Conservation (phyloP, 1,140 invertebrate genomes). For the Muscidifurax raptorellus region DNA sequence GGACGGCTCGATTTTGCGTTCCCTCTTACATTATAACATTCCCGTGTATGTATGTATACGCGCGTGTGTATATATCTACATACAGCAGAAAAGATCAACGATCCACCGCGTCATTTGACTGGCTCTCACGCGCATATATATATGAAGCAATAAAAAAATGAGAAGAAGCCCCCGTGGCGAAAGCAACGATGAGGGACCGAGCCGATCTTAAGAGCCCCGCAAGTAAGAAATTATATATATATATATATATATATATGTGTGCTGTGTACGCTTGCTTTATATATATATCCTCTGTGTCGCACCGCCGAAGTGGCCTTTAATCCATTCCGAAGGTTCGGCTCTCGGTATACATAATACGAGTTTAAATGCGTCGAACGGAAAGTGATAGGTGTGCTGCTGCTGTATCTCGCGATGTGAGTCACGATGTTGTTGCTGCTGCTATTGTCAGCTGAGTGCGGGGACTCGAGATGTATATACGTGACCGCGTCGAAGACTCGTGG, state of each 20-base stretch:
- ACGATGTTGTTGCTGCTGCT: background rate
- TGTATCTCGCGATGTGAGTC: background rate
- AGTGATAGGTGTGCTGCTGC: constrained; percentile 10
- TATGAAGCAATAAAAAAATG: constrained; percentile 1
- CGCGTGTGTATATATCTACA: background rate
- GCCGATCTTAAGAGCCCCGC: constrained; percentile 14
- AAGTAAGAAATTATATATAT: background rate
- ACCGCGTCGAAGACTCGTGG: background rate
- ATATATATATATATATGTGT: background rate
- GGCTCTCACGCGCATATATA: background rate
- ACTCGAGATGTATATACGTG: background rate
- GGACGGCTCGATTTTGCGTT: background rate
- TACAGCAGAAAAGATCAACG: constrained; percentile 17
- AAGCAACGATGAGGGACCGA: background rate
- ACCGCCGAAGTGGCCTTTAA: constrained; percentile 23
- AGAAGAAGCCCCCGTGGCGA: constrained; percentile 24
- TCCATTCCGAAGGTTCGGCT: background rate
- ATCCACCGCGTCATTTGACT: background rate
- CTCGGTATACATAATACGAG: background rate
- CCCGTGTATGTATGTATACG: background rate
- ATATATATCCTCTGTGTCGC: background rate
- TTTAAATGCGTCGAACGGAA: constrained; percentile 33
- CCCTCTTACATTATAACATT: background rate
- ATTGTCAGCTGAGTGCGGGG: background rate
- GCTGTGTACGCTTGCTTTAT: background rate